Evolutionary conservation across 2,888 invertebrate genomes (phyloP), one percentile per base, ranked within the genome.

Genomic region (Cosmia trapezina): DNA sequence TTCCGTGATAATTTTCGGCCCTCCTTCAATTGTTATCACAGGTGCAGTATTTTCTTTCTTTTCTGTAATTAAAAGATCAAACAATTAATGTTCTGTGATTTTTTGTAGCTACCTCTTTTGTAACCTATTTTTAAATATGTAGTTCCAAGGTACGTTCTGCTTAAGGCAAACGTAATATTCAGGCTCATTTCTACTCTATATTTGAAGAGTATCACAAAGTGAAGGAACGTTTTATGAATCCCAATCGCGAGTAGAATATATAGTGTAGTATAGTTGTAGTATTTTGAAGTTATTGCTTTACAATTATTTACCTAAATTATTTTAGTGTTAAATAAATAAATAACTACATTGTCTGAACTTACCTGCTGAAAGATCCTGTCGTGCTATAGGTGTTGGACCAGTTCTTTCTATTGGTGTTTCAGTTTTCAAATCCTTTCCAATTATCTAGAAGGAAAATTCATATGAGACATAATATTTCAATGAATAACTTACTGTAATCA

Each of bases 341-440:
- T 33, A 19, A n/a, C 7, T 37, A 17, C 14, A 22, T 6, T 63
- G 14, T 63, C n/a, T n/a, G n/a, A 53, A 22, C n/a, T 63, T 37
- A 54, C 63, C 63, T 69, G 68, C 62, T 14, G 43, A 2, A 5
- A 77, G 69, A 56, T 82, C 78, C 73, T 90, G 90, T 12, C 89
- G 84, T 81, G 89, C 88, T 56, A 92, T 84, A 1, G 89, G 86
- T 17, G 91, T 91, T 3, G 87, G 72, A 65, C 88, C 83, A 22
- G 71, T 76, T 68, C 93, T 88, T 54, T 60, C 84, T 43, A 93
- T 79, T 17, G 76, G 70, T 33, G 78, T 69, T 37, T 87, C 85
- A 28, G 57, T 89, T 47, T 75, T 74, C 5, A 68, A 73, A 59
- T 91, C 89, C 37, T 83, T 82, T 8, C 91, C 93, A 43, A 74